A percentile compares a stretch with the other conserved stretches of the same genome.
phyloP scores from a whole-genome alignment of 2,113 vertebrate genomes.

The Sprattus sprattus region DNA sequence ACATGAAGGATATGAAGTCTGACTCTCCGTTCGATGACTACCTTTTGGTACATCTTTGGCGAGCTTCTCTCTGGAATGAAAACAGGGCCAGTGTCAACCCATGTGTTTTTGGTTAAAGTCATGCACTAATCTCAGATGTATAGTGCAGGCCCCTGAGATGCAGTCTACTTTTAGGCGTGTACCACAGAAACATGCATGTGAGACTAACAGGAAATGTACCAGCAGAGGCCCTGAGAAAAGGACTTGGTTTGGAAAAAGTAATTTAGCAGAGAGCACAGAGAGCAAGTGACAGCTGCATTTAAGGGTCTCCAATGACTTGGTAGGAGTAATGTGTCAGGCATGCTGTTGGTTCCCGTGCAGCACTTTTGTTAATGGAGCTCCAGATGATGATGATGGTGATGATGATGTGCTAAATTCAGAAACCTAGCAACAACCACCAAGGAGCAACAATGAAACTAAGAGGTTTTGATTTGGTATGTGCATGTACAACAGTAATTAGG shows the following conservation, averaged over 20 bases:
- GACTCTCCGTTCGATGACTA: background rate
- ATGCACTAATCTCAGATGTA: background rate
- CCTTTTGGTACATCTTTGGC: background rate
- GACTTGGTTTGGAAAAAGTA: too few species aligned
- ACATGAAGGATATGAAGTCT: background rate
- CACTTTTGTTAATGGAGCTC: background rate
- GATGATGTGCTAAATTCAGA: slow-evolving; percentile 1
- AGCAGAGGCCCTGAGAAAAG: background rate
- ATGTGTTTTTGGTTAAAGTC: background rate
- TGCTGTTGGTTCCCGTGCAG: background rate
- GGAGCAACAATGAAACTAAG: background rate
- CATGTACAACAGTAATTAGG: background rate
- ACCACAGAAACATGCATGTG: background rate
- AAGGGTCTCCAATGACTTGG: background rate
- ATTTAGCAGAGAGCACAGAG: background rate
- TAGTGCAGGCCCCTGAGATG: background rate
- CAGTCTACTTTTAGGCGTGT: background rate
- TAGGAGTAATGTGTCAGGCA: background rate
- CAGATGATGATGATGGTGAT: background rate
- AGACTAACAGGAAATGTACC: background rate
- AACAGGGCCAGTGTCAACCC: background rate
- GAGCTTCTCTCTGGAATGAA: background rate
- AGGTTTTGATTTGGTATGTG: background rate
- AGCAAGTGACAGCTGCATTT: background rate
- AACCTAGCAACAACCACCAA: background rate